Conservation (phyloP, 2,797 vertebrate species). For the Catharus ustulatus region DNA sequence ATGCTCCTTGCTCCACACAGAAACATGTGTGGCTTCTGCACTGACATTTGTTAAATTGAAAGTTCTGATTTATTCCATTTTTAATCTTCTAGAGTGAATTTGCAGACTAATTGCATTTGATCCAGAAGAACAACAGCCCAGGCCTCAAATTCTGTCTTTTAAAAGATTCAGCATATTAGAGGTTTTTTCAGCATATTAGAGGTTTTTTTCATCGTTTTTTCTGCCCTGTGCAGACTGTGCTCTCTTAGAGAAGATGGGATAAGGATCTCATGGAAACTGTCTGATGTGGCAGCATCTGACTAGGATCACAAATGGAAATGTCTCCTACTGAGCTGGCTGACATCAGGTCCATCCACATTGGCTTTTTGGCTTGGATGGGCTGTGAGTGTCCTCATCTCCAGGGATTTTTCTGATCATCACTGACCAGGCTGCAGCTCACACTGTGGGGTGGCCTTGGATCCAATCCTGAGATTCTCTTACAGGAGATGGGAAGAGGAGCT, state of each 20-base stretch:
- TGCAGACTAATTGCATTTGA: neutral
- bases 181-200: neutral
- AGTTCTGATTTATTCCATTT: neutral
- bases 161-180: neutral
- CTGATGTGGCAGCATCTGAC: neutral
- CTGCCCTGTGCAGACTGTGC: neutral
- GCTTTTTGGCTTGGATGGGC: neutral
- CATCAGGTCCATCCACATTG: neutral
- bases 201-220: neutral
- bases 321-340: neutral
- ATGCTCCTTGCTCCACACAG: neutral
- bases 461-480: neutral
- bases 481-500: neutral
- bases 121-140: neutral
- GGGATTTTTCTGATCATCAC: neutral
- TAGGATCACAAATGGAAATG: neutral
- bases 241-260: neutral
- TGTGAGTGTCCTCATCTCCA: neutral
- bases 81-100: neutral
- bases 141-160: neutral
- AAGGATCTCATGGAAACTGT: neutral
- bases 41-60: slow-evolving; percentile 3
- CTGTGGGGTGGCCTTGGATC: rapidly evolving
- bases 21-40: neutral
- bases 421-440: neutral